Evolutionary conservation across 2,797 vertebrate genomes (phyloP).

Genomic region (Typhlichthys eigenmanni): DNA sequence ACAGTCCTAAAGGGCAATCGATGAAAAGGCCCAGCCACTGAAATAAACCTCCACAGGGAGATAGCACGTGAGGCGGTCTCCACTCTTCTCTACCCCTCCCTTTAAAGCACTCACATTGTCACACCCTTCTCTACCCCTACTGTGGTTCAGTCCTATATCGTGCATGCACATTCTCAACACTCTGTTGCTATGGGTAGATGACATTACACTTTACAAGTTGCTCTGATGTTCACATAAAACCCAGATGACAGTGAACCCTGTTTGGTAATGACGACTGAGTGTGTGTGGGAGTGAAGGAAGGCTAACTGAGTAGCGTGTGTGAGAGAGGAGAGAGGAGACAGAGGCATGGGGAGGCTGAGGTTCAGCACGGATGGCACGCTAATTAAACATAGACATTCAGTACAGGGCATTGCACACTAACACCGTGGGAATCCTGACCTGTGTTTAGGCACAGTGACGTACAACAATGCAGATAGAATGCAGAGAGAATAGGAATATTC

Average conservation of each 20-base stretch:
- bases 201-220: neutral
- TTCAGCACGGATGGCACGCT: constrained; percentile 61
- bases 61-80: neutral
- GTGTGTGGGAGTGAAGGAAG: neutral
- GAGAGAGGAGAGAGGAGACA: constrained; percentile 26
- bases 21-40: neutral
- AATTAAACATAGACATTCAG: constrained; percentile 51
- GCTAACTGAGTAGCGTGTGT: neutral
- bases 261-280: constrained; percentile 5
- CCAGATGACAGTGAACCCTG: constrained; percentile 29
- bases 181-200: neutral
- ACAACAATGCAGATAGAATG: neutral
- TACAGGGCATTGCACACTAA: constrained; percentile 51
- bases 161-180: neutral
- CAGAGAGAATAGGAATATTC: neutral
- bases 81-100: too few species aligned
- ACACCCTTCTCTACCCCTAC: too few species aligned
- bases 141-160: neutral
- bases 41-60: neutral
- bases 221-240: constrained; percentile 1
- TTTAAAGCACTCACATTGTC: too few species aligned
- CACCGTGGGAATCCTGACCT: constrained; percentile 59
- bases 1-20: neutral
- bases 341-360: neutral
- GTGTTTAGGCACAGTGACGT: constrained; percentile 39